Percentiles rank a stretch among this genome's conserved stretches.
phyloP scores from a whole-genome alignment of 2,888 invertebrate species.

The Cheilosia vulpina region DNA sequence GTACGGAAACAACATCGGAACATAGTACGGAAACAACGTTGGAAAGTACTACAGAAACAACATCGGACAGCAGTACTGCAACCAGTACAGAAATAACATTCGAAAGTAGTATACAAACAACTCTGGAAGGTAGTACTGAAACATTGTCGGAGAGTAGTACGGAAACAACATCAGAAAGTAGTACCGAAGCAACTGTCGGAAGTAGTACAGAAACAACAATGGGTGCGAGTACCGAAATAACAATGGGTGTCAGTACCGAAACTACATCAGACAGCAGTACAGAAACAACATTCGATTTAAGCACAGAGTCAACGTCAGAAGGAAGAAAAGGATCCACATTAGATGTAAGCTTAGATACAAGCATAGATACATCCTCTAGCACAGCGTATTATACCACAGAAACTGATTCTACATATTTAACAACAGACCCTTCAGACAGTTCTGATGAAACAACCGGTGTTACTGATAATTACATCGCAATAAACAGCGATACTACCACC shows the following conservation, averaged over 20 bases:
- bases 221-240: conserved; percentile 4
- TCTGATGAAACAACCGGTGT: conserved; percentile 25
- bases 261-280: conserved; percentile 8
- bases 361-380: too few species aligned
- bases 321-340: too few species aligned
- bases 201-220: conserved; percentile 71
- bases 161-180: conserved; percentile 72
- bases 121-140: conserved; percentile 18
- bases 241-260: conserved; percentile 16
- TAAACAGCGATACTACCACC: conserved; percentile 3
- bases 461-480: conserved; percentile 47
- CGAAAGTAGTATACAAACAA: conserved; percentile 63
- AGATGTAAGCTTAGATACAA: too few species aligned
- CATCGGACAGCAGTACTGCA: conserved; percentile 69
- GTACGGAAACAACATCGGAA: conserved; percentile 76
- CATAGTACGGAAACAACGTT: conserved; percentile 67
- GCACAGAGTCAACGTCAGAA: not conserved
- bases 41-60: conserved; percentile 41
- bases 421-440: not conserved
- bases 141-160: conserved; percentile 42
- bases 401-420: too few species aligned
- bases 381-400: too few species aligned
- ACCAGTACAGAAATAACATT: conserved; percentile 70
- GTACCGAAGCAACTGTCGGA: conserved; percentile 75
- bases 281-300: not conserved